Conservation (phyloP, 1,140 invertebrate genomes). For the Bombus consobrinus region DNA sequence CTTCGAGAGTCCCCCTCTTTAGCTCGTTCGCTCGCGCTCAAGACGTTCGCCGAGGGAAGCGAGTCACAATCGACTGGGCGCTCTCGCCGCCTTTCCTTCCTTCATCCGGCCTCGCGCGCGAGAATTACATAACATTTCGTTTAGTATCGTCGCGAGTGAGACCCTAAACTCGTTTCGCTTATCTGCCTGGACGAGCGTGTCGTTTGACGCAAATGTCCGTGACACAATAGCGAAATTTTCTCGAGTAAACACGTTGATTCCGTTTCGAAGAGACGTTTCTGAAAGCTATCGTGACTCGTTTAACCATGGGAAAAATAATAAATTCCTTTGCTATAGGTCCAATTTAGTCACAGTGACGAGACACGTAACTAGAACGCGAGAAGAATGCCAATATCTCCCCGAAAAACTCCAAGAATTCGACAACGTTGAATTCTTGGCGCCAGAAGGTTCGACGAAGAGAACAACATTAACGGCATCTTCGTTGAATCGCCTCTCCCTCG, state of each 20-base stretch:
- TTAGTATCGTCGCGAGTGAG: neutral
- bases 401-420: slow-evolving; percentile 58
- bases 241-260: neutral
- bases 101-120: neutral
- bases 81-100: neutral
- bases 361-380: slow-evolving; percentile 40
- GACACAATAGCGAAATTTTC: neutral
- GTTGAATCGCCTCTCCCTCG: slow-evolving; percentile 13
- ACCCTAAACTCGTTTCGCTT: neutral
- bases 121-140: slow-evolving; percentile 53
- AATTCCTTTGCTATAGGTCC: slow-evolving; percentile 12
- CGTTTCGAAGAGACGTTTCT: too few species aligned
- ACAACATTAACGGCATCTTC: slow-evolving; percentile 5
- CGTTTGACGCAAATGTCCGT: neutral
- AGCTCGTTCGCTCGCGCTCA: neutral
- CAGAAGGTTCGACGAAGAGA: slow-evolving; percentile 38
- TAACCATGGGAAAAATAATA: slow-evolving; percentile 13
- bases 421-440: slow-evolving; percentile 60
- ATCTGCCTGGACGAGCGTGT: neutral
- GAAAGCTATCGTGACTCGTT: neutral
- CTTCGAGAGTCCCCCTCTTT: slow-evolving; percentile 43
- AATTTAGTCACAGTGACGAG: slow-evolving; percentile 41
- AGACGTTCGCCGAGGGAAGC: neutral
- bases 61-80: neutral
- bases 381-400: slow-evolving; percentile 46